Percentiles rank a stretch among this genome's conserved stretches.
Evolutionary conservation across 2,888 invertebrate species (phyloP).

Genomic region (Tetranychus truncatus): DNA sequence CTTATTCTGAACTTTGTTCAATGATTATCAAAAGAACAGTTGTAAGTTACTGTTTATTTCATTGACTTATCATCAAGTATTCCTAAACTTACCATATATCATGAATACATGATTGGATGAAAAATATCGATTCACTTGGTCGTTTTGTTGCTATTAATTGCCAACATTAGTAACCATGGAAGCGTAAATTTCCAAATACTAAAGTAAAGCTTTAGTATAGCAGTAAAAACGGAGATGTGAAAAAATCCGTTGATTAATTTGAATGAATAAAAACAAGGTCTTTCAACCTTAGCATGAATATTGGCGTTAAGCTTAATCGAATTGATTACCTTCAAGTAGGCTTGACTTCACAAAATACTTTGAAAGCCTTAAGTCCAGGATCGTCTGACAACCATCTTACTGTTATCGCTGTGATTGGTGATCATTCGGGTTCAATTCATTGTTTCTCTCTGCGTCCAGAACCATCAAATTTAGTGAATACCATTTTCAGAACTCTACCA

Average conservation of each 20-base stretch:
- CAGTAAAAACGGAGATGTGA: no score
- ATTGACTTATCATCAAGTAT: no score
- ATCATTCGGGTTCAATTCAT: slow-evolving; percentile 63
- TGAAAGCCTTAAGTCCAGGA: slow-evolving; percentile 15
- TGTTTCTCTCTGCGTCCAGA: slow-evolving; percentile 15
- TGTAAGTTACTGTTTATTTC: no score
- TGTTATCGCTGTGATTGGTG: slow-evolving; percentile 54
- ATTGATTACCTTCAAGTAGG: slow-evolving; percentile 57
- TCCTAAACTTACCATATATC: no score
- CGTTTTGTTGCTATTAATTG: not conserved
- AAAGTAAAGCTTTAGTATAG: not conserved
- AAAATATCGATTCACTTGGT: not conserved
- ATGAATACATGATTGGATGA: not conserved
- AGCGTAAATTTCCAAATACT: not conserved
- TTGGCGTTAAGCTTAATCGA: slow-evolving; percentile 35
- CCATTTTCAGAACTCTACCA: slow-evolving; percentile 47
- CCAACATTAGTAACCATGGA: not conserved
- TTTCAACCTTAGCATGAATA: not conserved
- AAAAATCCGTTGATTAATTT: not conserved
- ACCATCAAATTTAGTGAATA: slow-evolving; percentile 24
- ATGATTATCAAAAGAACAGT: no score
- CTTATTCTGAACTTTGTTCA: no score
- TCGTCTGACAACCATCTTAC: not conserved
- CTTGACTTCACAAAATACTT: slow-evolving; percentile 20
- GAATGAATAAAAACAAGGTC: not conserved